Base-by-base conservation (phyloP, 1,140 invertebrate genomes). In the Saxidomus purpurata region DNA sequence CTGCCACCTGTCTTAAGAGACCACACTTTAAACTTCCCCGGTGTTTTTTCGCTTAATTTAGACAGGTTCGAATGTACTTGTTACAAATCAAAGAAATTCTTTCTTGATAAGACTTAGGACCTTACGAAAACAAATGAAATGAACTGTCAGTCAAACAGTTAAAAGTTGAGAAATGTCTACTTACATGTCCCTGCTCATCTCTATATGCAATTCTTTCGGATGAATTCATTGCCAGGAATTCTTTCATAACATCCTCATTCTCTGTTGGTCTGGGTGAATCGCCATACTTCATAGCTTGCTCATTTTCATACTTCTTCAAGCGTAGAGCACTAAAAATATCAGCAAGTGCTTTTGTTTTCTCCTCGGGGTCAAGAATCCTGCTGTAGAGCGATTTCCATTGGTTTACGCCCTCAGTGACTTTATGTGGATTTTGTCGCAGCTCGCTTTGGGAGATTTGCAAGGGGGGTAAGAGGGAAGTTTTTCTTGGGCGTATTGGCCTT, bases 271-370 rank as follows among this genome's bases (percentile, higher is more conserved):
- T 47, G 8, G 86, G 86, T 43, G 69, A 43, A 43, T 89, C 55
- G 0, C 91, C 89, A 87, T 89, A 90, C 77, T 90, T 92, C 61
- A 94, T 61, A 61, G 91, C 85, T 76, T 91, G 90, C 83, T 92
- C 91, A 81, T 94, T 93, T 52, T 93, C 90, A 11, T 89, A 71
- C 90, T 93, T 94, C 43, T 91, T 83, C 40, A 92, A 43, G 38
- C 92, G 67, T 31, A 93, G 90, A 43, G 90, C 91, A 67, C 90
- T 85, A 38, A 94, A 79, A 61, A 94, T 94, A 76, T 94, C 93
- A 6, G 90, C 61, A 36, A 94, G 85, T 74, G 91, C 93, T 71
- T 89, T 89, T 25, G 83, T 92, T 28, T 91, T 86, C 74, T 87
- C 61, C 49, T 92, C 91, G 0, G 87, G 92, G 77, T 94, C 77